These are phyloP conservation scores for Stegodyphus dumicola DNA, from an alignment of 1,140 invertebrate species.

Conservation along the genomic window DNA sequence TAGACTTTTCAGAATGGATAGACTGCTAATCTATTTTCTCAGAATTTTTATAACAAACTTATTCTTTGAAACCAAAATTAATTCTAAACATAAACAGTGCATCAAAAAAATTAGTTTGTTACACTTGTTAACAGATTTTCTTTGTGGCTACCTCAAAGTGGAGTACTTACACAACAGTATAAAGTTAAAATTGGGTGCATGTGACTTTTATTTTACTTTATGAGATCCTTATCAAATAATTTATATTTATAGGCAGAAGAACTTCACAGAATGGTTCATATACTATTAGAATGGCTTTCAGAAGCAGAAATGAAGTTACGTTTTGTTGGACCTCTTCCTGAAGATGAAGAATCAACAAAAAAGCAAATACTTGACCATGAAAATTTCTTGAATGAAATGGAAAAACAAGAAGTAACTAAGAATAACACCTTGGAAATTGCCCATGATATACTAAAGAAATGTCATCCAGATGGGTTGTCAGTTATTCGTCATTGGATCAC, in stretches of 20 bases:
- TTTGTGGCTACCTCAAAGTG: too few species aligned
- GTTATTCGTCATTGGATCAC: constrained; percentile 98
- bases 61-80: too few species aligned
- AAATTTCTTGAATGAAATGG: constrained; percentile 83
- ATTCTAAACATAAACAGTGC: too few species aligned
- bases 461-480: constrained; percentile 91
- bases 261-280: constrained; percentile 91
- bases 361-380: constrained; percentile 87
- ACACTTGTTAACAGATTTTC: too few species aligned
- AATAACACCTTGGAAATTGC: constrained; percentile 88
- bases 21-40: too few species aligned
- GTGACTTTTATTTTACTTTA: too few species aligned
- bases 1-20: too few species aligned
- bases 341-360: constrained; percentile 88
- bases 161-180: too few species aligned
- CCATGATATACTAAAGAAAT: constrained; percentile 87
- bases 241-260: constrained; percentile 78
- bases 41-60: too few species aligned
- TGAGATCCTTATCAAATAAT: too few species aligned
- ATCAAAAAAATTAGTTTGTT: too few species aligned
- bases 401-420: constrained; percentile 86
- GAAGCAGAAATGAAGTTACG: constrained; percentile 91
- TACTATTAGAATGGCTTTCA: constrained; percentile 94
- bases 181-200: too few species aligned
- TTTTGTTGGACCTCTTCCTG: constrained; percentile 86